Conservation (phyloP, 1,140 invertebrate species). For the Holcopasites calliopsidis region DNA sequence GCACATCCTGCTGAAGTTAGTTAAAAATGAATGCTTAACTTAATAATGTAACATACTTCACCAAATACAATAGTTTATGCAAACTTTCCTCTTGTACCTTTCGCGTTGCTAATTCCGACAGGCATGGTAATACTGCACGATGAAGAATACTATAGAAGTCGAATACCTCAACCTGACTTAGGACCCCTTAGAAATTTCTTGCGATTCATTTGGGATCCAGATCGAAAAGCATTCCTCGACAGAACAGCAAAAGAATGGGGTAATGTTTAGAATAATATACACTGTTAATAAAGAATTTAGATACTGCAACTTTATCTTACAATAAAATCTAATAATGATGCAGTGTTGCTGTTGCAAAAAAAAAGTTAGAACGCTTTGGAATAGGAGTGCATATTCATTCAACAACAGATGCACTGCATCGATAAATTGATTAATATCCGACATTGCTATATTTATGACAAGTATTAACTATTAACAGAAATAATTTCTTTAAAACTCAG, state of each 20-base stretch:
- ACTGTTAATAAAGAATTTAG: not conserved
- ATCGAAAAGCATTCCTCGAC: constrained; percentile 84
- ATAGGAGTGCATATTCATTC: too few relatives aligned
- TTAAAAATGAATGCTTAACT: not conserved
- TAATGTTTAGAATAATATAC: constrained; percentile 65
- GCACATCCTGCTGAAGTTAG: not conserved
- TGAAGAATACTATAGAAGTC: constrained; percentile 68
- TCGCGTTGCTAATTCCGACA: not conserved
- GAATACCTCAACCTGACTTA: constrained; percentile 69
- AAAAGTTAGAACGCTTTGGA: not conserved
- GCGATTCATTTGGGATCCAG: constrained; percentile 83
- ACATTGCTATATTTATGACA: not conserved
- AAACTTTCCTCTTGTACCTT: not conserved
- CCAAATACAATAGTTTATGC: not conserved
- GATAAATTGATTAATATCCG: too few relatives aligned
- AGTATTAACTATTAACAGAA: not conserved
- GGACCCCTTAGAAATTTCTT: constrained; percentile 63
- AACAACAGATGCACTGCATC: too few relatives aligned
- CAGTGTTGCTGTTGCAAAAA: not conserved
- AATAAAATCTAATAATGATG: not conserved
- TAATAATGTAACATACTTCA: constrained; percentile 19
- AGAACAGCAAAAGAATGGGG: constrained; percentile 87
- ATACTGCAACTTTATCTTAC: not conserved
- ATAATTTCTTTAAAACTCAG: constrained; percentile 75
- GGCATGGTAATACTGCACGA: constrained; percentile 71